phyloP scores from a whole-genome alignment of 2,797 vertebrate genomes.

The Aeoliscus strigatus region DNA sequence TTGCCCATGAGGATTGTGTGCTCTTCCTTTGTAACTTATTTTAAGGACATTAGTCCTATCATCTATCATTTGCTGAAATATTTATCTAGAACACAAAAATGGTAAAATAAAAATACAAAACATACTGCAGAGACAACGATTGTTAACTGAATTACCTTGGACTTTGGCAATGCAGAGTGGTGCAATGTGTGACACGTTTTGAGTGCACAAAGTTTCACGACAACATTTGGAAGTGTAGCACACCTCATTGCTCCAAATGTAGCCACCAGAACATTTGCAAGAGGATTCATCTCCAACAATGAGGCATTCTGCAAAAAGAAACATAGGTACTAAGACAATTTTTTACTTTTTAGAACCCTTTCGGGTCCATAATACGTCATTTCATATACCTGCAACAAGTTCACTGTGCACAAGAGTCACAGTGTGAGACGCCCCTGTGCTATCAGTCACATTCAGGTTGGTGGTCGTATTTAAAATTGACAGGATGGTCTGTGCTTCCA shows the following conservation, averaged over 20 bases:
- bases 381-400: constrained; percentile 53
- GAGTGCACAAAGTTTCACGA: constrained; percentile 19
- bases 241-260: constrained; percentile 62
- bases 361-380: too few relatives aligned
- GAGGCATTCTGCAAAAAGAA: constrained; percentile 57
- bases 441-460: fast-evolving
- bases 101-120: too few relatives aligned
- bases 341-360: too few relatives aligned
- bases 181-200: constrained; percentile 32
- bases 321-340: not conserved
- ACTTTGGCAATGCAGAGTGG: constrained; percentile 58
- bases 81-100: too few relatives aligned
- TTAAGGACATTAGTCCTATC: too few relatives aligned
- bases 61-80: too few relatives aligned
- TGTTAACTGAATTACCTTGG: too few relatives aligned
- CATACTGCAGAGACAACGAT: too few relatives aligned
- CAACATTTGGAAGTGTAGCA: constrained; percentile 55
- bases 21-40: too few relatives aligned
- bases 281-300: constrained; percentile 14
- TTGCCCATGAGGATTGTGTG: too few relatives aligned
- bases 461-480: fast-evolving
- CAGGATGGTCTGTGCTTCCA: constrained; percentile 11
- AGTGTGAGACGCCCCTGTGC: fast-evolving
- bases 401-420: not conserved
- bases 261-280: constrained; percentile 54